Percentiles rank a stretch among this genome's conserved stretches.
phyloP scores from a whole-genome alignment of 2,113 vertebrate species.

The Acanthisitta chloris region DNA sequence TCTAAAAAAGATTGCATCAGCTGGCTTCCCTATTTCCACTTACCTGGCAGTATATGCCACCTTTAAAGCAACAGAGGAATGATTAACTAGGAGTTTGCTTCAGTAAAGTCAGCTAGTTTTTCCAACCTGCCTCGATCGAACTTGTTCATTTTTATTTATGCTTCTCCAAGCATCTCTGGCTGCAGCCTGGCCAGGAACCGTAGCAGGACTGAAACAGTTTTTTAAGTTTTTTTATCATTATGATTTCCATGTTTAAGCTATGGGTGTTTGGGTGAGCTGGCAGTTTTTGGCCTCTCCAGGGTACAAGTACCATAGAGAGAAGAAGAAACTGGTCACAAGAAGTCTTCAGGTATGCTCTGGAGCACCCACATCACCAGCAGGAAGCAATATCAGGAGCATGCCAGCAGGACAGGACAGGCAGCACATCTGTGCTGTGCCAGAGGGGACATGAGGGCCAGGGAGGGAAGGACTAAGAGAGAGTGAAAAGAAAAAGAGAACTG shows the following conservation, averaged over 20 bases:
- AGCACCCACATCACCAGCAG: background rate
- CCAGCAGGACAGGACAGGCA: background rate
- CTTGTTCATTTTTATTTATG: background rate
- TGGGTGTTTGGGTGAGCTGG: background rate
- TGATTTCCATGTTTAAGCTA: background rate
- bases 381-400: background rate
- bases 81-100: background rate
- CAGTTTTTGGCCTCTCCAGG: background rate
- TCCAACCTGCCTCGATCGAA: background rate
- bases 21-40: too few relatives aligned
- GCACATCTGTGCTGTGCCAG: background rate
- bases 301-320: background rate
- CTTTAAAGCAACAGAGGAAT: background rate
- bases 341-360: background rate
- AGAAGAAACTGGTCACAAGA: background rate
- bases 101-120: background rate
- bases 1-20: too few relatives aligned
- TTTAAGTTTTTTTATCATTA: background rate
- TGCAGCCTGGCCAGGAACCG: background rate
- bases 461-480: background rate
- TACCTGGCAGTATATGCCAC: background rate
- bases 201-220: background rate
- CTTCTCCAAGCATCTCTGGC: background rate
- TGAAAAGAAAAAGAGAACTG: background rate
- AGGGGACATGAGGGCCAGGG: background rate